Conservation (phyloP, 2,888 invertebrate genomes). For the Mesorhabditis belari region DNA sequence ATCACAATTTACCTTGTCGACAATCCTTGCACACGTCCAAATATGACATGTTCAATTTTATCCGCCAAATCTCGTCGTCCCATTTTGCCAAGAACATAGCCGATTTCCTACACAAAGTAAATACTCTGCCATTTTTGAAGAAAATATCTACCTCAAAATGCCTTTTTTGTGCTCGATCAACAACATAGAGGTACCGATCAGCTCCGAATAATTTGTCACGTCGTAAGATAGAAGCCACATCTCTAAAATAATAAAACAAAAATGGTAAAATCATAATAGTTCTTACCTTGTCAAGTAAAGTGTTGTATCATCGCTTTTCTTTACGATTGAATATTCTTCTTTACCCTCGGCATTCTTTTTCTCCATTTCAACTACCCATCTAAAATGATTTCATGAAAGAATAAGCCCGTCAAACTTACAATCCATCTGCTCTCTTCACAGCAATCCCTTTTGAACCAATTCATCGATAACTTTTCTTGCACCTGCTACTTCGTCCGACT, state of each 20-base stretch:
- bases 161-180: constrained; percentile 45
- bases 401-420: not conserved
- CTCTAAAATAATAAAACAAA: too few relatives aligned
- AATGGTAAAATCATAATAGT: too few relatives aligned
- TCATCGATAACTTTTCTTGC: constrained; percentile 26
- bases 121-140: not conserved
- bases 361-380: constrained; percentile 14
- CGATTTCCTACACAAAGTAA: not conserved
- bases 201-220: constrained; percentile 67
- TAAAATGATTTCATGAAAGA: not conserved
- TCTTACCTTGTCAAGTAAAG: constrained; percentile 46
- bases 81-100: constrained; percentile 20
- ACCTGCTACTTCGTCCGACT: constrained; percentile 35
- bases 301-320: constrained; percentile 38
- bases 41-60: constrained; percentile 68
- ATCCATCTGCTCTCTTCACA: constrained; percentile 3
- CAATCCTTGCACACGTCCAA: constrained; percentile 85
- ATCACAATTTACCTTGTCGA: constrained; percentile 69
- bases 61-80: constrained; percentile 36
- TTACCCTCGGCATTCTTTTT: not conserved
- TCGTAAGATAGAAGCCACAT: constrained; percentile 83
- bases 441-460: constrained; percentile 9
- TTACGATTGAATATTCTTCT: constrained; percentile 17
- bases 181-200: constrained; percentile 82
- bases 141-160: constrained; percentile 32